phyloP scores from a whole-genome alignment of 2,888 invertebrate genomes.

The Hyppa rectilinea region DNA sequence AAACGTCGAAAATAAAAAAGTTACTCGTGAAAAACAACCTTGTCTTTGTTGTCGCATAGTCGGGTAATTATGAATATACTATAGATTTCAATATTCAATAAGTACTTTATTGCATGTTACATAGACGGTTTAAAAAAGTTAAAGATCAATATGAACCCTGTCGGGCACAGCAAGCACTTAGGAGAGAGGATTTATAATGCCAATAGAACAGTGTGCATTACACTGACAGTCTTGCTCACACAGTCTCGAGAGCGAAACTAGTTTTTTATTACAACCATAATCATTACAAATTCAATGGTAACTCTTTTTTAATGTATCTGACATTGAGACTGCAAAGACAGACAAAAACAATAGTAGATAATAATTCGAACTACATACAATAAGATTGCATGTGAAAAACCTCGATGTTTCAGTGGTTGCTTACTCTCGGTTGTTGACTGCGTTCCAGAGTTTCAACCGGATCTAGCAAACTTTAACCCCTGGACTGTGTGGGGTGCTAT shows the following conservation, averaged over 20 bases:
- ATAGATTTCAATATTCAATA: too few relatives aligned
- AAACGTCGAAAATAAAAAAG: too few relatives aligned
- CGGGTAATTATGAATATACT: neutral
- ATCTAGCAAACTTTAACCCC: neutral
- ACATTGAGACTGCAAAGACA: constrained; percentile 7
- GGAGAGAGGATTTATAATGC: too few relatives aligned
- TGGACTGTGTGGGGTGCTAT: neutral
- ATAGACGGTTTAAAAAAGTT: too few relatives aligned
- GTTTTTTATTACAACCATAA: neutral
- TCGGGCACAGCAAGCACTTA: too few relatives aligned
- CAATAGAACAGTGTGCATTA: neutral
- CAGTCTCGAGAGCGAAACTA: neutral
- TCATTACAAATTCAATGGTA: too few relatives aligned
- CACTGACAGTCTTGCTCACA: too few relatives aligned
- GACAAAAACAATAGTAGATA: neutral
- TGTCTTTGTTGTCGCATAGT: neutral
- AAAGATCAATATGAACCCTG: too few relatives aligned
- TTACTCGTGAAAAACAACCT: neutral
- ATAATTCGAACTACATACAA: neutral
- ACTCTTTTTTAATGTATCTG: too few relatives aligned
- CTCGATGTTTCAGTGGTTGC: neutral
- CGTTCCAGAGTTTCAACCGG: neutral
- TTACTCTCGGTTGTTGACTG: neutral
- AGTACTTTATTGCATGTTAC: too few relatives aligned
- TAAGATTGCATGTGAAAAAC: neutral